These are phyloP conservation scores for Acrocephalus kingi DNA, from an alignment of 2,113 vertebrate species.

Conservation along the genomic window DNA sequence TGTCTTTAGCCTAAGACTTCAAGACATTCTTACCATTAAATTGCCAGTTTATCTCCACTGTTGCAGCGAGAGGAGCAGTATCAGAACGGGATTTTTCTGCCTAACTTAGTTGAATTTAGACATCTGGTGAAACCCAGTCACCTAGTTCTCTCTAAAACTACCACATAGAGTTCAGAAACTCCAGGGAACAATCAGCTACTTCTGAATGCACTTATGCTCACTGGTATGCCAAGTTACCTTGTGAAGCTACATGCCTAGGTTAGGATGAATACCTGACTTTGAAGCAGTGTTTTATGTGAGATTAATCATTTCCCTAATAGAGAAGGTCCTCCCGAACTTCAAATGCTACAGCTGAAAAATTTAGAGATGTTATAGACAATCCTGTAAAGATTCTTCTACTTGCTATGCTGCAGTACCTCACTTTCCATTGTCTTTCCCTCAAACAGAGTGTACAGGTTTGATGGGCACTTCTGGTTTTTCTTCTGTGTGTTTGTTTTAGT, in stretches of 20 bases:
- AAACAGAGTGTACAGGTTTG: background rate
- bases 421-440: background rate
- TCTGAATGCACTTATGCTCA: background rate
- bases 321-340: background rate
- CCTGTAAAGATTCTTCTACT: background rate
- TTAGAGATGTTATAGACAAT: background rate
- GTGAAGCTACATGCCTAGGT: background rate
- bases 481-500: background rate
- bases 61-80: background rate
- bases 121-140: background rate
- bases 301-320: background rate
- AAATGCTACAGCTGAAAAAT: background rate
- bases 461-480: accelerated
- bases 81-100: background rate
- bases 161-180: background rate
- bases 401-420: background rate
- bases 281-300: background rate
- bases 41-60: background rate
- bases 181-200: background rate
- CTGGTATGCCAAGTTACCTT: background rate
- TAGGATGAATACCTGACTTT: background rate
- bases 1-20: background rate
- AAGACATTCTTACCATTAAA: background rate
- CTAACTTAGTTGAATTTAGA: background rate
- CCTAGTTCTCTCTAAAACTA: background rate